phyloP scores from a whole-genome alignment of 2,113 vertebrate species.

The Corvus cornix region DNA sequence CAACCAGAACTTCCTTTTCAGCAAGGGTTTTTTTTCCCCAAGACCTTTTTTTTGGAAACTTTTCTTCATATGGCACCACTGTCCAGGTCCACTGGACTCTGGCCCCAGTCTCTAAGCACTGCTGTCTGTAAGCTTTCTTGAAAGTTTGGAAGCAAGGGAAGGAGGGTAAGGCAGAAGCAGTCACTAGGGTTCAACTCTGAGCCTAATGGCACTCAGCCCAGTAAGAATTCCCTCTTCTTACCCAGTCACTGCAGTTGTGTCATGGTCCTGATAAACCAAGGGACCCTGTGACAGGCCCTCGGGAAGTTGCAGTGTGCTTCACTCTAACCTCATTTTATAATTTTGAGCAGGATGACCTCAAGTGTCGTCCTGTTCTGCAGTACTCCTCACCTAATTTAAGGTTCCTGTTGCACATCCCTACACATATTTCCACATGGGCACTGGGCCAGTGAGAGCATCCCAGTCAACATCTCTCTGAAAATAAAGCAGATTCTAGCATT shows the following conservation, averaged over 20 bases:
- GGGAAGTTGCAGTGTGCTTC: neutral
- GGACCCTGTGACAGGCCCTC: fast-evolving
- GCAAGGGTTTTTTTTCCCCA: neutral
- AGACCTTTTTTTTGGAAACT: neutral
- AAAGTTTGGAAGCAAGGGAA: neutral
- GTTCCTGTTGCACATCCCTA: neutral
- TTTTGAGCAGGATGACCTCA: neutral
- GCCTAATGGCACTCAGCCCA: neutral
- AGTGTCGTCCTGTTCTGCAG: neutral
- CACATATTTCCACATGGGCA: neutral
- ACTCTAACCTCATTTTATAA: neutral
- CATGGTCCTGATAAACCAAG: neutral
- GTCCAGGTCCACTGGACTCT: neutral
- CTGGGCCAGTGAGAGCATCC: neutral
- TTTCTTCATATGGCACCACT: neutral
- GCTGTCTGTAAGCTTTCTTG: neutral
- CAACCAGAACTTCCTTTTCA: neutral
- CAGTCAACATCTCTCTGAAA: neutral
- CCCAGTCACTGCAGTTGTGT: fast-evolving
- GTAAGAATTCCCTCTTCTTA: neutral
- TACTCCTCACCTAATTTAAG: neutral
- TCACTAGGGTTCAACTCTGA: neutral
- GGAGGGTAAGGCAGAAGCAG: neutral
- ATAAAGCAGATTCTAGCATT: neutral
- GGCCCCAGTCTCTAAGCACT: no score